phyloP scores from a whole-genome alignment of 2,888 invertebrate species.

The Chrysopilus asiliformis region DNA sequence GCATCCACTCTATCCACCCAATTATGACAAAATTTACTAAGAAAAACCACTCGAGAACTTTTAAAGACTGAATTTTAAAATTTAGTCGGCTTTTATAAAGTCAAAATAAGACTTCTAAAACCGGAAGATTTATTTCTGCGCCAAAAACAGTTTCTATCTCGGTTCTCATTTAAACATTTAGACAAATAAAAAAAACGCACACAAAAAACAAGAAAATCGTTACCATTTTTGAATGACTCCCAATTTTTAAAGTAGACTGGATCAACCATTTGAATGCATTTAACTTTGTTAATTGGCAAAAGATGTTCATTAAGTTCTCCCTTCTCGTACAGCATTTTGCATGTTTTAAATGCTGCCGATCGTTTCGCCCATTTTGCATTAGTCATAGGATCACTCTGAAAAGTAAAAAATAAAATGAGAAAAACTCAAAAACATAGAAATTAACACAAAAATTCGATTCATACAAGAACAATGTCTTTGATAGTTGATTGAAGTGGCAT shows the following conservation, averaged over 20 bases:
- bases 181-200: no score
- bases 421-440: constrained; percentile 8
- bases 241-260: constrained; percentile 52
- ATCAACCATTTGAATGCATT: constrained; percentile 23
- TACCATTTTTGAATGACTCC: constrained; percentile 23
- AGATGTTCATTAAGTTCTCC: constrained; percentile 63
- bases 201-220: no score
- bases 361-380: constrained; percentile 57
- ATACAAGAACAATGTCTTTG: constrained; percentile 53
- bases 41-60: no score
- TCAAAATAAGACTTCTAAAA: no score
- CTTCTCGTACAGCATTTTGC: constrained; percentile 50
- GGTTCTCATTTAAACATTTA: no score
- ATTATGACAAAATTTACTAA: no score
- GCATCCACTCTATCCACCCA: no score
- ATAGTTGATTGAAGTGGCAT: constrained; percentile 70
- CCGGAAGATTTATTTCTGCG: no score
- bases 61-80: no score
- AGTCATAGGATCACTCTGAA: constrained; percentile 45
- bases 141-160: no score
- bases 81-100: no score
- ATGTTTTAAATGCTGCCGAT: constrained; percentile 66
- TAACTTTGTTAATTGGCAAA: constrained; percentile 41
- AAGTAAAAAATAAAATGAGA: constrained; percentile 11
- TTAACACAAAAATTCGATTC: constrained; percentile 15